These are phyloP conservation scores for Thinocorus orbignyianus DNA, from an alignment of 2,113 vertebrate genomes.

Conservation along the genomic window DNA sequence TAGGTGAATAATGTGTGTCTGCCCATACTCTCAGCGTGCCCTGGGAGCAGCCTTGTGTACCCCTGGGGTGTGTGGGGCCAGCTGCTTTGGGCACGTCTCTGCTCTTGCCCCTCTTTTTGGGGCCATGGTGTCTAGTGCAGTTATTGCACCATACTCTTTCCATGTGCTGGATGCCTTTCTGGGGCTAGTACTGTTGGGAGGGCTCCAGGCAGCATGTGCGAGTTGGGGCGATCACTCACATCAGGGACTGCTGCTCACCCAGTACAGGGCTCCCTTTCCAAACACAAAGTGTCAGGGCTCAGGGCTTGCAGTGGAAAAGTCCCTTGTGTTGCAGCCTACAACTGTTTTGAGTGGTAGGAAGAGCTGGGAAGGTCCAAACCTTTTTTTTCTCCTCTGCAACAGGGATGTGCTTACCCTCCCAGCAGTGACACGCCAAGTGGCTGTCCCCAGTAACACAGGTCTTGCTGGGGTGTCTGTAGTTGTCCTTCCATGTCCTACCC, in stretches of 20 bases:
- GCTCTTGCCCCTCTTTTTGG: neutral
- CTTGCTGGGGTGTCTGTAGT: neutral
- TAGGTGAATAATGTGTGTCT: neutral
- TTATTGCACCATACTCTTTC: neutral
- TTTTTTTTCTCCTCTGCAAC: fast-evolving
- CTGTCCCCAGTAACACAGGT: neutral
- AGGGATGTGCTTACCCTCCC: fast-evolving
- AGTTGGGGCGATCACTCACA: no score
- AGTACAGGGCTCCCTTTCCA: neutral
- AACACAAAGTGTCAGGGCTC: neutral
- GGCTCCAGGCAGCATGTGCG: fast-evolving
- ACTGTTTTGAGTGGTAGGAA: neutral
- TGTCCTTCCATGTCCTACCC: neutral
- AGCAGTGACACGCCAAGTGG: neutral
- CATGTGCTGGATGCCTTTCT: neutral
- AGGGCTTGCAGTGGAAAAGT: neutral
- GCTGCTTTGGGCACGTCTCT: neutral
- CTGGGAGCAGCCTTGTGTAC: neutral
- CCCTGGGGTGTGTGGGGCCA: neutral
- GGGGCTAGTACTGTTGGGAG: neutral
- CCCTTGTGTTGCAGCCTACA: neutral
- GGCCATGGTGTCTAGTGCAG: fast-evolving
- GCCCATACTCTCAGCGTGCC: fast-evolving
- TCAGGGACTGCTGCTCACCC: neutral
- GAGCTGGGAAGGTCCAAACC: neutral